These are phyloP conservation scores for Linurgus olivaceus DNA, from an alignment of 2,797 vertebrate genomes.

Conservation along the genomic window DNA sequence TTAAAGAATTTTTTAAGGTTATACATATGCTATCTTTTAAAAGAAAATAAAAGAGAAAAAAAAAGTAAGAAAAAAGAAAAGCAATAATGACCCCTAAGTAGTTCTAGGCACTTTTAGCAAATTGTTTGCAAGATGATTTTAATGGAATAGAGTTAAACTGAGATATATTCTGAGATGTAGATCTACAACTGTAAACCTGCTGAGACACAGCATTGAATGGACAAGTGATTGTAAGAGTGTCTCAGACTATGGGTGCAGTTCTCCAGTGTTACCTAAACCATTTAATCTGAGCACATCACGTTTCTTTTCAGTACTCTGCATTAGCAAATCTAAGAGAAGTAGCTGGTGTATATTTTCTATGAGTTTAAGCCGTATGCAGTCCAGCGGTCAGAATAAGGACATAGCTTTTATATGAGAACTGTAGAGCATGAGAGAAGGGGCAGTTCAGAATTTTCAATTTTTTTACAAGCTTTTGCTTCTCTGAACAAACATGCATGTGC, in stretches of 20 bases:
- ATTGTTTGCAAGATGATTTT: conserved; percentile 77
- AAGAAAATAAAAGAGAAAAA: conserved; percentile 66
- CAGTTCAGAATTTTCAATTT: conserved; percentile 73
- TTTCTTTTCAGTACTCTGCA: conserved; percentile 56
- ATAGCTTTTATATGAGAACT: conserved; percentile 72
- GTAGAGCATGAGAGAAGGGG: conserved; percentile 72
- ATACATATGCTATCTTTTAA: conserved; percentile 79
- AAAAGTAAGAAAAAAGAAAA: conserved; percentile 50
- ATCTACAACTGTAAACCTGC: conserved; percentile 55
- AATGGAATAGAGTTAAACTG: conserved; percentile 72
- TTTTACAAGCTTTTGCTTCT: conserved; percentile 55
- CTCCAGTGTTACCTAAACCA: conserved; percentile 72
- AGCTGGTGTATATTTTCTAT: conserved; percentile 77
- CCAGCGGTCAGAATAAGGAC: conserved; percentile 69
- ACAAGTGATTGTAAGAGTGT: conserved; percentile 64
- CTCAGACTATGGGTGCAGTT: conserved; percentile 63
- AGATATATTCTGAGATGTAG: conserved; percentile 57
- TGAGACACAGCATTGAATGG: conserved; percentile 51
- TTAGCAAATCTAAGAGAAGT: conserved; percentile 71
- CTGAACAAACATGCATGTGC: background rate
- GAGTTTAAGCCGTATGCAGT: conserved; percentile 72
- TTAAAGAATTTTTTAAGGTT: conserved; percentile 79
- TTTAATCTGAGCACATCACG: conserved; percentile 72
- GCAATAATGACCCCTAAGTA: conserved; percentile 82
- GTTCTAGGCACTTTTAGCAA: conserved; percentile 81